Percentiles rank a stretch among this genome's conserved stretches.
These are phyloP conservation scores for Quadroppia sp. DNA, from an alignment of 2,888 invertebrate genomes.

Conservation along the genomic window DNA sequence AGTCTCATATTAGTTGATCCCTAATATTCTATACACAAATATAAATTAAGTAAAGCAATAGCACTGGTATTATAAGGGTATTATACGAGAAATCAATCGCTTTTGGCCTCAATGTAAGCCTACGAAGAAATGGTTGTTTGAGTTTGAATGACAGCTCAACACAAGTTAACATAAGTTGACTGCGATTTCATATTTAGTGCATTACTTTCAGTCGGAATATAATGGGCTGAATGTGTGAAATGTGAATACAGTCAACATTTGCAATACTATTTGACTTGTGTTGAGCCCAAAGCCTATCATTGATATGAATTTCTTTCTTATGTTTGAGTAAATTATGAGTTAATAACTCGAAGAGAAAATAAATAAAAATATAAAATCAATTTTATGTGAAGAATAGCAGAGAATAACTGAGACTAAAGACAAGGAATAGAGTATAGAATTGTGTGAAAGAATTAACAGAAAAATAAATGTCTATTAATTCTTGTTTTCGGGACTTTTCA, in stretches of 20 bases:
- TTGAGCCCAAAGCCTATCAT: conserved; percentile 20
- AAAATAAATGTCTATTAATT: conserved; percentile 4
- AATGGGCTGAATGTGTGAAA: not conserved
- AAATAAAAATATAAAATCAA: conserved; percentile 23
- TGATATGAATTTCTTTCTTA: not conserved
- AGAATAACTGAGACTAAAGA: not conserved
- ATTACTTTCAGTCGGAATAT: not conserved
- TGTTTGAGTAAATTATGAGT: not conserved
- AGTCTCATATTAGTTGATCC: conserved; percentile 30
- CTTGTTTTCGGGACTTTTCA: not conserved
- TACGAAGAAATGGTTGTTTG: conserved; percentile 9
- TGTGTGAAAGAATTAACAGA: not conserved
- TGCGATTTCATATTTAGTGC: conserved; percentile 16
- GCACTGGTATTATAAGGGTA: not conserved
- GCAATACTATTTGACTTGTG: not conserved
- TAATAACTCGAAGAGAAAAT: conserved; percentile 22
- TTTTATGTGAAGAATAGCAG: not conserved
- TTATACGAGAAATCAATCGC: conserved; percentile 1
- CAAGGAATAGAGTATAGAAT: not conserved
- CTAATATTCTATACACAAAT: not conserved
- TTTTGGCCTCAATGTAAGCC: not conserved
- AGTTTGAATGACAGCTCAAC: conserved; percentile 18
- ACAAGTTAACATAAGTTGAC: conserved; percentile 18
- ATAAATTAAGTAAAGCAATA: not conserved
- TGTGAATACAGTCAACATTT: not conserved